Evolutionary conservation across 2,113 vertebrate genomes (phyloP).

Genomic region (Chamaea fasciata): DNA sequence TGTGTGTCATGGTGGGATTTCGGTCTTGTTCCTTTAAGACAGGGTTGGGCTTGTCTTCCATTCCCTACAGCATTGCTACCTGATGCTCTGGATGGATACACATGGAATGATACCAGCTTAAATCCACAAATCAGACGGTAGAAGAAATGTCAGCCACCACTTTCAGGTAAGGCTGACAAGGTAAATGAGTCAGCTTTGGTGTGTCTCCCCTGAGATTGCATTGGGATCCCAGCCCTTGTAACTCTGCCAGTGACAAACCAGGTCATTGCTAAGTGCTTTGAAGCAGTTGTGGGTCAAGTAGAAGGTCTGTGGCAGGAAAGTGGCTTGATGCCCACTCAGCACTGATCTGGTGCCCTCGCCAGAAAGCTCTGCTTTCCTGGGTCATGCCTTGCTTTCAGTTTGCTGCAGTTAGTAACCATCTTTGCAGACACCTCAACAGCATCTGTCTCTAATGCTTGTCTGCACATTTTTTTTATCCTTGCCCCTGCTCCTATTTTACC

Average conservation of each 20-base stretch:
- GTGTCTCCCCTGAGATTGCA: background rate
- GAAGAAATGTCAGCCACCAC: background rate
- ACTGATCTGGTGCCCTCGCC: background rate
- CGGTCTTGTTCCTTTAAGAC: background rate
- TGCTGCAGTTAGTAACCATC: background rate
- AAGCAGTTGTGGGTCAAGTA: background rate
- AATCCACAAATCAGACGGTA: background rate
- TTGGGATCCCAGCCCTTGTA: background rate
- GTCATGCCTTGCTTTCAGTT: constrained; percentile 1
- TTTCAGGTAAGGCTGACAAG: background rate
- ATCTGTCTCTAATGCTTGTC: background rate
- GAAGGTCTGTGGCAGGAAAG: background rate
- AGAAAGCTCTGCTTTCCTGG: background rate
- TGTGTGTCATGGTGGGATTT: background rate
- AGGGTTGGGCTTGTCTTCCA: background rate
- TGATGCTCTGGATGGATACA: background rate
- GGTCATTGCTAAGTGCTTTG: constrained; percentile 9
- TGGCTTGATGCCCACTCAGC: background rate
- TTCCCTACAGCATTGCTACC: background rate
- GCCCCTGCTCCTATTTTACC: background rate
- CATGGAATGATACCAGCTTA: background rate
- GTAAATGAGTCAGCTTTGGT: background rate
- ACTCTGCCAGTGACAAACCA: background rate
- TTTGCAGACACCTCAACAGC: background rate
- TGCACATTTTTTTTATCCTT: background rate